Conservation (phyloP, 2,888 invertebrate species). For the Agrilus mali region DNA sequence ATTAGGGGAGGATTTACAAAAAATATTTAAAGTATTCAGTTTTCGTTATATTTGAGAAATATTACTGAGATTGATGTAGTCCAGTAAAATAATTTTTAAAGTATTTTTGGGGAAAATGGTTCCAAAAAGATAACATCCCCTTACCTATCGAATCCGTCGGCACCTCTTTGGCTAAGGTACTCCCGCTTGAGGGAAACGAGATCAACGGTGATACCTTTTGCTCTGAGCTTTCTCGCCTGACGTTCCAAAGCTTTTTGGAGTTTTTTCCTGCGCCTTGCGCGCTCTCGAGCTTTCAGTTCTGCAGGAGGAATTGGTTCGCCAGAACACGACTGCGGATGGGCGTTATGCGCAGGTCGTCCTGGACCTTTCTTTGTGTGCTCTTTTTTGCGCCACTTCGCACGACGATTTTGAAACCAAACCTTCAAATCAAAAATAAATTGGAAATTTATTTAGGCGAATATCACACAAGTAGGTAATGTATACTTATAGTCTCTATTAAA, state of each 20-base stretch:
- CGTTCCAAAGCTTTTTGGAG: constrained; percentile 82
- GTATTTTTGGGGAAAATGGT: constrained; percentile 36
- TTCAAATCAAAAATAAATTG: constrained; percentile 35
- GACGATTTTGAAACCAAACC: constrained; percentile 99
- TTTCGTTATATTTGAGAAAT: too few species aligned
- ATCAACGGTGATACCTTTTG: constrained; percentile 83
- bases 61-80: neutral
- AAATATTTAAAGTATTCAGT: too few species aligned
- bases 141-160: constrained; percentile 17
- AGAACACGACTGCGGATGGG: constrained; percentile 93
- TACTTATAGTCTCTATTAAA: too few species aligned
- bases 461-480: neutral
- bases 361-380: constrained; percentile 99
- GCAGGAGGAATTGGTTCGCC: constrained; percentile 94
- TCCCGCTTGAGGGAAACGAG: constrained; percentile 73
- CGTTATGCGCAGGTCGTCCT: constrained; percentile 95
- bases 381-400: constrained; percentile 98
- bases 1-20: too few species aligned
- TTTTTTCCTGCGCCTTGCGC: constrained; percentile 82
- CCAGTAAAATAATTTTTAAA: constrained; percentile 35
- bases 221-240: constrained; percentile 83
- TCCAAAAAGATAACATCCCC: too few species aligned
- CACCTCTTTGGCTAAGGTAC: constrained; percentile 66
- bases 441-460: too few species aligned
- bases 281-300: constrained; percentile 72